Evolutionary conservation across 2,113 vertebrate species (phyloP).

Genomic region (Clarias batrachus): DNA sequence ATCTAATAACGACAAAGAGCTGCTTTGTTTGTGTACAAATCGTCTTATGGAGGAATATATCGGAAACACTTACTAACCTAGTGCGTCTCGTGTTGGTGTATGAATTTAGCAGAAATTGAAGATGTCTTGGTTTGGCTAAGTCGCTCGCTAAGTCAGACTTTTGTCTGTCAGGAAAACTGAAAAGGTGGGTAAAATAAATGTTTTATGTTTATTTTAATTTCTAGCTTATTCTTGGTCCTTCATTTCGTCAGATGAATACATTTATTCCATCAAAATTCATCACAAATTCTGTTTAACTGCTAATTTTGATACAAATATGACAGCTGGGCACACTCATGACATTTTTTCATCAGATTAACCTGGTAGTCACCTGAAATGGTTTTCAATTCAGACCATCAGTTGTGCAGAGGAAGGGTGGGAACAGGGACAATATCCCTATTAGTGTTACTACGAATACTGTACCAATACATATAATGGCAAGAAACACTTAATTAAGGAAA

Average conservation of each 20-base stretch:
- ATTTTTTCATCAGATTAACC: no score
- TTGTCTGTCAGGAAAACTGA: neutral
- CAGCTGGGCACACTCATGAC: no score
- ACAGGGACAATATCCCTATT: no score
- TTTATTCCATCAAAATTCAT: neutral
- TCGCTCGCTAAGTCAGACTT: neutral
- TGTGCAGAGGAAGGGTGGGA: no score
- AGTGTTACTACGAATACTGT: no score
- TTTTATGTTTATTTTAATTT: neutral
- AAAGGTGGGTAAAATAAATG: neutral
- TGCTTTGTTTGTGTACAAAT: no score
- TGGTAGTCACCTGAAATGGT: no score
- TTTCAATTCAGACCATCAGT: no score
- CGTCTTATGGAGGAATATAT: neutral
- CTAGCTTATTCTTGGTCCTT: neutral
- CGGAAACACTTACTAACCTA: neutral
- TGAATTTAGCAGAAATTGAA: neutral
- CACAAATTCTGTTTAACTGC: neutral
- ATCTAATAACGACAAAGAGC: neutral
- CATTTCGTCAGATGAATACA: neutral
- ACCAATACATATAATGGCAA: no score
- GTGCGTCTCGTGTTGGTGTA: neutral
- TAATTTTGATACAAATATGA: neutral
- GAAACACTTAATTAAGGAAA: no score
- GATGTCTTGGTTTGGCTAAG: neutral